Conservation (phyloP, 2,797 vertebrate genomes). For the Mormyrops boulengeri region DNA sequence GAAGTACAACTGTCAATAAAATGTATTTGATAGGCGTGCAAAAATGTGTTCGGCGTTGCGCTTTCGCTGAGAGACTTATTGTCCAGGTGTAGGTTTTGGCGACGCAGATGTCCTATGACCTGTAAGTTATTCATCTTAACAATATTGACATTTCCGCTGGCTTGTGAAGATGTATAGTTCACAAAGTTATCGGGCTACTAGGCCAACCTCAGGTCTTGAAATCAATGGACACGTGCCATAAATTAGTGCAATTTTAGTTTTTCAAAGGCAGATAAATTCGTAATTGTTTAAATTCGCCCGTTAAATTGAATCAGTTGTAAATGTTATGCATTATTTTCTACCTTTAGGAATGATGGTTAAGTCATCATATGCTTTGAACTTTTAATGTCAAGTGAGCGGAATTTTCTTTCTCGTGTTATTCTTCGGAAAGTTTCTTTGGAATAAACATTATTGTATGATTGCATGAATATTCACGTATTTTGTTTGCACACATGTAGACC, state of each 20-base stretch:
- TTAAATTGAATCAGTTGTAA: not conserved
- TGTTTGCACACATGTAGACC: not conserved
- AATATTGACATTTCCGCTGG: not conserved
- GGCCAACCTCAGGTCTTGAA: not conserved
- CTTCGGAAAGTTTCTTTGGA: not conserved
- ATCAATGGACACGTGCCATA: not conserved
- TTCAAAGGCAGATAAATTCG: not conserved
- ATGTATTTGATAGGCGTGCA: not conserved
- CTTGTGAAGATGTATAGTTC: not conserved
- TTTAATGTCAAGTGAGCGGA: not conserved
- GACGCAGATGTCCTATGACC: not conserved
- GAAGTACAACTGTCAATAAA: not conserved
- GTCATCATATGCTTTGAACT: not conserved
- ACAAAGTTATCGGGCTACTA: not conserved
- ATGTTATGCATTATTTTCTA: not conserved
- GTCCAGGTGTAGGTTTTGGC: not conserved
- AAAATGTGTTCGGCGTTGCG: not conserved
- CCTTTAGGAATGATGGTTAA: not conserved
- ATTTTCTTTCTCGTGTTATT: not conserved
- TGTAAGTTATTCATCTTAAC: conserved; percentile 8
- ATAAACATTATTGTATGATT: not conserved
- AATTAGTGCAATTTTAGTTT: not conserved
- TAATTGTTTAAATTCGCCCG: not conserved
- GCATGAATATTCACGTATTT: not conserved
- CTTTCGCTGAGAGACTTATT: not conserved